These are phyloP conservation scores for Iguana delicatissima DNA, from an alignment of 2,797 vertebrate genomes.

Conservation along the genomic window DNA sequence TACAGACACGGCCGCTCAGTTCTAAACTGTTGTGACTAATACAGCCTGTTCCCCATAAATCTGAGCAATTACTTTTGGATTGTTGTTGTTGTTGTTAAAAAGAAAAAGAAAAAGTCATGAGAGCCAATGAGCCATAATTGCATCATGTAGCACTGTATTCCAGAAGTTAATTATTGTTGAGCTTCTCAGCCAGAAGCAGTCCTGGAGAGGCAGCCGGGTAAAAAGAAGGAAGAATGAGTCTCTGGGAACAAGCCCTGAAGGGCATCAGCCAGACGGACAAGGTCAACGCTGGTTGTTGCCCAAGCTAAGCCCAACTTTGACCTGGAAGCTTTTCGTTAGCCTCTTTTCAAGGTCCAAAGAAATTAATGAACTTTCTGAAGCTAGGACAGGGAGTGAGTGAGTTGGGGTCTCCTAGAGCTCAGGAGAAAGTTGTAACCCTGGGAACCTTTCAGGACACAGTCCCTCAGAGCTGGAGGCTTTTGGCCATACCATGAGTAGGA, in stretches of 20 bases:
- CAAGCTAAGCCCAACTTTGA: neutral
- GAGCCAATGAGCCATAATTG: constrained; percentile 4
- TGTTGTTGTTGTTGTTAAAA: neutral
- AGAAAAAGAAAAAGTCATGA: neutral
- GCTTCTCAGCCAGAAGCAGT: neutral
- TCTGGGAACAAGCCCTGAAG: constrained; percentile 3
- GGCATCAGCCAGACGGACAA: neutral
- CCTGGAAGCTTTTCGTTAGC: neutral
- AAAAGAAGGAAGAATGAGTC: neutral
- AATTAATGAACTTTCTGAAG: neutral
- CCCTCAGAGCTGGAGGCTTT: no score
- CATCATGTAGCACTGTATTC: constrained; percentile 17
- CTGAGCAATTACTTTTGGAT: neutral
- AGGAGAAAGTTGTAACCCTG: neutral
- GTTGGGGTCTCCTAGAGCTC: neutral
- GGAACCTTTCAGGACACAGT: neutral
- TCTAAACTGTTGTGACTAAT: neutral
- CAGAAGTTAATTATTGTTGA: constrained; percentile 33
- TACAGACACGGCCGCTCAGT: neutral
- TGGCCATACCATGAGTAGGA: no score
- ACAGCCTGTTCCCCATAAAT: neutral
- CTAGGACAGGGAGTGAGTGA: neutral
- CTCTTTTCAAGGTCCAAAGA: neutral
- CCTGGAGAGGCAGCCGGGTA: neutral
- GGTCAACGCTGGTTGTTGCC: neutral